phyloP scores from a whole-genome alignment of 2,113 vertebrate genomes.

The Corythaixoides concolor region DNA sequence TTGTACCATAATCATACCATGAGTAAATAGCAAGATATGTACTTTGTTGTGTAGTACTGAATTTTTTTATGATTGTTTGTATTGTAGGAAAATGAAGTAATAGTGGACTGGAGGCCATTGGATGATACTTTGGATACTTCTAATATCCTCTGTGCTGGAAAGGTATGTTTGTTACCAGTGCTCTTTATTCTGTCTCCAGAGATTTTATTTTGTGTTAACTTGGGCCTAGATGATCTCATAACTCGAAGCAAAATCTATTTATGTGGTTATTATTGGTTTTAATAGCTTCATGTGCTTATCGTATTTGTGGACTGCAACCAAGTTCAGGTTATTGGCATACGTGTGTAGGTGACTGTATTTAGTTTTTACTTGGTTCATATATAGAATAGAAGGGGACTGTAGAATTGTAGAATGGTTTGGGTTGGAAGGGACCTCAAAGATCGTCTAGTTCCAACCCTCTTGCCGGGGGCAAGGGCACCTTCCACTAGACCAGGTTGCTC shows the following conservation, averaged over 20 bases:
- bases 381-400: neutral
- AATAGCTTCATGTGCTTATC: neutral
- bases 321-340: neutral
- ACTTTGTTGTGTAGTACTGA: neutral
- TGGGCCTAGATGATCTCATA: neutral
- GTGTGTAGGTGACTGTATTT: neutral
- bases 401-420: too few species aligned
- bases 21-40: neutral
- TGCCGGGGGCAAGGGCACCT: too few species aligned
- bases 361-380: neutral
- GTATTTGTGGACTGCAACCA: neutral
- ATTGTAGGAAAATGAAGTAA: slow-evolving; percentile 85
- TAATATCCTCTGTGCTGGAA: slow-evolving; percentile 93
- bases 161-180: slow-evolving; percentile 76
- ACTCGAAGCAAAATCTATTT: neutral
- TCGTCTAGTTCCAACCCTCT: too few species aligned
- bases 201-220: neutral
- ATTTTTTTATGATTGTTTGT: neutral
- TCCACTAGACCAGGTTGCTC: too few species aligned
- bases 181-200: neutral
- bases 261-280: neutral
- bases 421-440: too few species aligned
- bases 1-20: neutral
- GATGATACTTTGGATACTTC: slow-evolving; percentile 90
- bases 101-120: slow-evolving; percentile 90